These are phyloP conservation scores for Mus spicilegus DNA, from an alignment of 2,113 vertebrate genomes.

Conservation along the genomic window DNA sequence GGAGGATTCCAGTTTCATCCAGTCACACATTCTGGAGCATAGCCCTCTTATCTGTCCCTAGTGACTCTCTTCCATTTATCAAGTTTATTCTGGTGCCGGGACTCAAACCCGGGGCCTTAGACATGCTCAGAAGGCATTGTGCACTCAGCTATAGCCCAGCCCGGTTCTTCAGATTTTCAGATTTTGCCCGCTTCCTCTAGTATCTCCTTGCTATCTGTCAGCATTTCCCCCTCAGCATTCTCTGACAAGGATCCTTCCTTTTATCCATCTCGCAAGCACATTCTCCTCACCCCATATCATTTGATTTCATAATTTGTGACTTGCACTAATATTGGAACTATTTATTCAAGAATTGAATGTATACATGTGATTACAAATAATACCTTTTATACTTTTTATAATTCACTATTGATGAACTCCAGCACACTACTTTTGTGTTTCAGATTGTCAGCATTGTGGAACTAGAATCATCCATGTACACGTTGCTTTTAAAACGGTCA, in stretches of 20 bases:
- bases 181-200: not conserved
- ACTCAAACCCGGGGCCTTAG: not conserved
- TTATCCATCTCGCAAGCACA: not conserved
- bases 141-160: not conserved
- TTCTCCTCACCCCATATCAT: not conserved
- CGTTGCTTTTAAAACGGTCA: constrained; percentile 88
- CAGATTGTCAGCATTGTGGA: constrained; percentile 91
- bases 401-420: not conserved
- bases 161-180: not conserved
- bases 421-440: constrained; percentile 70
- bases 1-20: not conserved
- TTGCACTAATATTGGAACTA: constrained; percentile 25
- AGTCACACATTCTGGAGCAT: not conserved
- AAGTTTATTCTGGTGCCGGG: not conserved
- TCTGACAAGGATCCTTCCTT: not conserved
- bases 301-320: not conserved
- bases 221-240: not conserved
- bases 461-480: constrained; percentile 90
- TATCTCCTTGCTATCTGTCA: rapidly evolving
- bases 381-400: constrained; percentile 2
- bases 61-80: not conserved
- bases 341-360: constrained; percentile 28
- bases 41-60: not conserved
- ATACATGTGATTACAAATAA: not conserved
- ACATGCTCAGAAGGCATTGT: not conserved